These are phyloP conservation scores for Drosophila orosa DNA, from an alignment of 1,140 invertebrate species.

Conservation along the genomic window DNA sequence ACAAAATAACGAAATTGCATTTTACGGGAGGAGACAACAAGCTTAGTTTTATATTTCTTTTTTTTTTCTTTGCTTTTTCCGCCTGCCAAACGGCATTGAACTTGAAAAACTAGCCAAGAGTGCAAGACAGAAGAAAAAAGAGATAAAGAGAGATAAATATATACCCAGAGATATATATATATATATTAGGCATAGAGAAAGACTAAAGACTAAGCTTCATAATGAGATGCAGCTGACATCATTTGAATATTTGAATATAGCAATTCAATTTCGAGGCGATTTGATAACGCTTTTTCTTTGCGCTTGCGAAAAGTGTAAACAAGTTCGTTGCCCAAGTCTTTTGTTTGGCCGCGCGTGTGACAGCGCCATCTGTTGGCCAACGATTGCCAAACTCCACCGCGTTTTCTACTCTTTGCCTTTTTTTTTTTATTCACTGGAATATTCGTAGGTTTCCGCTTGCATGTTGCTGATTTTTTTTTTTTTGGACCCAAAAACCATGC, in stretches of 20 bases:
- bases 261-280: constrained; percentile 56
- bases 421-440: constrained; percentile 3
- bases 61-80: constrained; percentile 58
- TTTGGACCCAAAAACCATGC: neutral
- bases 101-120: constrained; percentile 65
- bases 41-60: too few species aligned
- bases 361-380: constrained; percentile 68
- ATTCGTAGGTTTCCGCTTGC: constrained; percentile 14
- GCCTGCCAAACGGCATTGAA: constrained; percentile 72
- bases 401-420: neutral
- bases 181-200: constrained; percentile 2
- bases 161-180: neutral
- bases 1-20: constrained; percentile 80
- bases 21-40: constrained; percentile 57
- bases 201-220: constrained; percentile 16
- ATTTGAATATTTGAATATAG: constrained; percentile 55
- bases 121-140: constrained; percentile 13
- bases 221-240: constrained; percentile 75
- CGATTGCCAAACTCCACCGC: constrained; percentile 56
- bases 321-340: constrained; percentile 82
- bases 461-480: constrained; percentile 2
- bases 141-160: neutral
- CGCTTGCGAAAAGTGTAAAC: constrained; percentile 78
- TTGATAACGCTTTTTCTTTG: constrained; percentile 59
- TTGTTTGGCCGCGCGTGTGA: constrained; percentile 64